Conservation (phyloP, 2,113 vertebrate species). For the Dinomys branickii region DNA sequence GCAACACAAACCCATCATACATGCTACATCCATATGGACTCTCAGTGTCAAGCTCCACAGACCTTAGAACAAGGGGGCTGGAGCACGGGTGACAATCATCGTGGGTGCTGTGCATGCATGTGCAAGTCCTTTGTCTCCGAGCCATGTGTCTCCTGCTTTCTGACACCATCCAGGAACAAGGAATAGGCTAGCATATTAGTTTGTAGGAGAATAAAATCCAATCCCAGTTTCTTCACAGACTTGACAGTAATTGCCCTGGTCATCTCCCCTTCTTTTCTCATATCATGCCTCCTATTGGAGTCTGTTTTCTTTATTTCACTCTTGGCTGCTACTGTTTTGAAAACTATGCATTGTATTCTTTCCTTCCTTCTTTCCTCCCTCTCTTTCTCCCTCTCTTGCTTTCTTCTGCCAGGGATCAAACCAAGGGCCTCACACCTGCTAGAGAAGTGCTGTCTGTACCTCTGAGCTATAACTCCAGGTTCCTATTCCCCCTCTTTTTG, state of each 20-base stretch:
- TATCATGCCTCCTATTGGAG: too few relatives aligned
- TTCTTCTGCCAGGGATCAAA: background rate
- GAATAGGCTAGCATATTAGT: background rate
- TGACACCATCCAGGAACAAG: background rate
- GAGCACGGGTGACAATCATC: rapidly evolving
- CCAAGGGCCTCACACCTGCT: background rate
- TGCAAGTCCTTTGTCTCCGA: background rate
- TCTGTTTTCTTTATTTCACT: slow-evolving; percentile 1
- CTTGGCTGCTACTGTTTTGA: background rate
- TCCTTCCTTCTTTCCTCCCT: background rate
- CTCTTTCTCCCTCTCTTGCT: background rate
- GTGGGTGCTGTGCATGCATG: rapidly evolving
- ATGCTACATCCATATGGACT: too few relatives aligned
- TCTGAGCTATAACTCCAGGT: background rate
- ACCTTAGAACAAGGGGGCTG: too few relatives aligned
- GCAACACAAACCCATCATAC: background rate
- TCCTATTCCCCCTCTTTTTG: background rate
- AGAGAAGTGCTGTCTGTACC: background rate
- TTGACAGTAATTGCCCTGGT: too few relatives aligned
- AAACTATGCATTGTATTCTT: background rate
- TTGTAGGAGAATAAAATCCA: background rate
- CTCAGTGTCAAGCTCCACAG: rapidly evolving
- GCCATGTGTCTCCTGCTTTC: background rate
- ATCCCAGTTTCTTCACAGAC: background rate
- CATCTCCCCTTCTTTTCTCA: background rate